A percentile compares a stretch with the other conserved stretches of the same genome.
These are phyloP conservation scores for Ceyx erithaca DNA, from an alignment of 2,797 vertebrate species.

Conservation along the genomic window DNA sequence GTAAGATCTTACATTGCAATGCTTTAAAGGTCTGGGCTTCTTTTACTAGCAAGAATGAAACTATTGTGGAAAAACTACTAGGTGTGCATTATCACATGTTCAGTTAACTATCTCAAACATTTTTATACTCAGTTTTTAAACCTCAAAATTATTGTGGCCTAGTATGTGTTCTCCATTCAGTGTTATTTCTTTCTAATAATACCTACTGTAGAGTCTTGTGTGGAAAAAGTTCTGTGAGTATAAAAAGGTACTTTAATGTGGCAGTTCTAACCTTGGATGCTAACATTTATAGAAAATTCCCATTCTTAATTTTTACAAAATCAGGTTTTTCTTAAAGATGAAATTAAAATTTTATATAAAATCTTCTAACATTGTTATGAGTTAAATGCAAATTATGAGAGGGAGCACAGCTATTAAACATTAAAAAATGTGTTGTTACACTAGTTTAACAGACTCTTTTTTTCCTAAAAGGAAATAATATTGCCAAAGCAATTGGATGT, in stretches of 20 bases:
- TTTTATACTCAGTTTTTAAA: constrained; percentile 1
- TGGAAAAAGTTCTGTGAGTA: background rate
- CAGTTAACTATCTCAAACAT: background rate
- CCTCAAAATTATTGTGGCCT: constrained; percentile 15
- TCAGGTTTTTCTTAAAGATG: background rate
- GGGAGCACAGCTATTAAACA: background rate
- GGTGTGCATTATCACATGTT: background rate
- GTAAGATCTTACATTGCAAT: background rate
- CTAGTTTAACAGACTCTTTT: background rate
- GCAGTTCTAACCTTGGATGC: background rate
- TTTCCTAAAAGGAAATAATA: background rate
- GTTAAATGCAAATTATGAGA: background rate
- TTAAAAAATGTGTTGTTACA: background rate
- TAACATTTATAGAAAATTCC: background rate
- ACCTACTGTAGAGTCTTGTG: background rate
- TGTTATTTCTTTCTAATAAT: background rate
- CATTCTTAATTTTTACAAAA: background rate
- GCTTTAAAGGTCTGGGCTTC: fast-evolving
- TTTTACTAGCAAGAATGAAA: background rate
- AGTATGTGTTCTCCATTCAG: background rate
- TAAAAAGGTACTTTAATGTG: background rate
- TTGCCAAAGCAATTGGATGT: background rate
- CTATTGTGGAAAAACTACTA: constrained; percentile 8
- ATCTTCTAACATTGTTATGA: background rate
- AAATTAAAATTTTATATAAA: background rate